Evolutionary conservation across 1,140 invertebrate species (phyloP).

Genomic region (Hyphantria cunea): DNA sequence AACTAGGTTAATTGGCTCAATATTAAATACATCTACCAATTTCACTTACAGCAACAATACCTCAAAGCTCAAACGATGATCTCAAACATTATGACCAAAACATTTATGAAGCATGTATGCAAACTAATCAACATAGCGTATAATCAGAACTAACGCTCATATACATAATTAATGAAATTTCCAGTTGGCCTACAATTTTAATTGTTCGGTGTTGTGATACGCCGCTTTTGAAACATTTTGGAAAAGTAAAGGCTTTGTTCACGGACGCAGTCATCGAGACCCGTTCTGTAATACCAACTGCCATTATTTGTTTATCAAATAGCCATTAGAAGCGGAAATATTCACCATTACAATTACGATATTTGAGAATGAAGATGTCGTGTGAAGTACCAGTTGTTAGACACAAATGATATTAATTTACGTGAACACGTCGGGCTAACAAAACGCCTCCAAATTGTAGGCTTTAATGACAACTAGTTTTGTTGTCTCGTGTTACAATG

Average conservation of each 20-base stretch:
- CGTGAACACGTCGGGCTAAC: constrained; percentile 46
- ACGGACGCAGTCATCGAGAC: constrained; percentile 54
- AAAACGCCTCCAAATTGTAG: constrained; percentile 57
- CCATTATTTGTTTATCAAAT: constrained; percentile 78
- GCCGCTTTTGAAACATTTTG: constrained; percentile 73
- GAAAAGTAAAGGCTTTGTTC: constrained; percentile 72
- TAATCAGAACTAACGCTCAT: constrained; percentile 53
- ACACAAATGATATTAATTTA: constrained; percentile 72
- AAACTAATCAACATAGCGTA: constrained; percentile 65
- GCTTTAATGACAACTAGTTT: constrained; percentile 47
- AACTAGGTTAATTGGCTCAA: no score
- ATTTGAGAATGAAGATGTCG: constrained; percentile 69
- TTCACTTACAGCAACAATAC: background rate
- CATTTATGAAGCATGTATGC: constrained; percentile 35
- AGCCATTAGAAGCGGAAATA: constrained; percentile 61
- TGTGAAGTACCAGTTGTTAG: constrained; percentile 68
- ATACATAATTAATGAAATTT: constrained; percentile 77
- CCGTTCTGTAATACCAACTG: constrained; percentile 39
- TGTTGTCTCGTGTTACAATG: constrained; percentile 48
- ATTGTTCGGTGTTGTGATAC: constrained; percentile 74
- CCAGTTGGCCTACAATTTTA: constrained; percentile 76
- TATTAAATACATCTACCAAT: no score
- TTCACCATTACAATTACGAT: constrained; percentile 53
- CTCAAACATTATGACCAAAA: constrained; percentile 30
- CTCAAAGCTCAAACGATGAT: constrained; percentile 4